Percentiles rank a stretch among this genome's conserved stretches.
These are phyloP conservation scores for Amphiprion clarkii DNA, from an alignment of 2,797 vertebrate genomes.

Conservation along the genomic window DNA sequence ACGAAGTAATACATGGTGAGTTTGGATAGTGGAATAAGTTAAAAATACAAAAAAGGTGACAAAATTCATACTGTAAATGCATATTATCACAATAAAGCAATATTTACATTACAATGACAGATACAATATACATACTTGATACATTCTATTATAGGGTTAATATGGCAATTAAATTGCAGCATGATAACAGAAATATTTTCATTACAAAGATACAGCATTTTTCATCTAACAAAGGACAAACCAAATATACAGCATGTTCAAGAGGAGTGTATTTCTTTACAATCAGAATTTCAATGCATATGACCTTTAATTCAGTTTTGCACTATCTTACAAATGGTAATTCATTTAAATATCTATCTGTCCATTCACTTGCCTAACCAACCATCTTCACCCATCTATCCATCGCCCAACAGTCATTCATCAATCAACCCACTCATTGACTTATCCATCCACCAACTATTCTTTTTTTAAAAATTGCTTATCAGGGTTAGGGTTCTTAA, in stretches of 20 bases:
- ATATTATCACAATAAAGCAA: slow-evolving; percentile 58
- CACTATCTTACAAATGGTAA: slow-evolving; percentile 39
- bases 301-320: slow-evolving; percentile 19
- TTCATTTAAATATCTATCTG: slow-evolving; percentile 1
- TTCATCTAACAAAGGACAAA: slow-evolving; percentile 47
- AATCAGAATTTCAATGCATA: slow-evolving; percentile 28
- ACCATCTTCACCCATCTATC: background rate
- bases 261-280: slow-evolving; percentile 31
- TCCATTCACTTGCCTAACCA: slow-evolving; percentile 1
- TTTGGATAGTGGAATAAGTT: background rate
- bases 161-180: slow-evolving; percentile 53
- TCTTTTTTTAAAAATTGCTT: background rate
- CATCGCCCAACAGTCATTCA: background rate
- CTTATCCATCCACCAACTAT: background rate
- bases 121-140: slow-evolving; percentile 63
- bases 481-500: background rate
- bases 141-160: slow-evolving; percentile 61
- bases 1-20: background rate
- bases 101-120: slow-evolving; percentile 69
- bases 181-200: slow-evolving; percentile 64
- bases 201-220: slow-evolving; percentile 67
- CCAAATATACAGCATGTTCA: slow-evolving; percentile 67
- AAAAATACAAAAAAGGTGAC: background rate
- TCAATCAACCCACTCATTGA: background rate
- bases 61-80: slow-evolving; percentile 50